Conservation (phyloP, 2,888 invertebrate species). For the Drosophila mercatorum region DNA sequence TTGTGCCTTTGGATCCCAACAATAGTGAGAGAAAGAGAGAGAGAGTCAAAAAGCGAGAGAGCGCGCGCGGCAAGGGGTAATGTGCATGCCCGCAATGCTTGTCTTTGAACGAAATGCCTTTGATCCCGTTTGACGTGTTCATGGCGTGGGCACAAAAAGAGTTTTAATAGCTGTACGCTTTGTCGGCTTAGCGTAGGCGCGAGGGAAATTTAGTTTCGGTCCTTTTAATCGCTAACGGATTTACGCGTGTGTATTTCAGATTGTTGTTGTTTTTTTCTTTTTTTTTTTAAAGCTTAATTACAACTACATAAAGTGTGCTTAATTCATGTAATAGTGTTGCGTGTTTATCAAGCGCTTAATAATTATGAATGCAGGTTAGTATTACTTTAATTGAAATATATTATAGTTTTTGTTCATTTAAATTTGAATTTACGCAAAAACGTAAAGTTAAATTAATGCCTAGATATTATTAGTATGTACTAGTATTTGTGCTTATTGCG, state of each 20-base stretch:
- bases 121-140: slow-evolving; percentile 8
- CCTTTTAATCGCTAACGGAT: not conserved
- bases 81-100: not conserved
- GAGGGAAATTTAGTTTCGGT: slow-evolving; percentile 4
- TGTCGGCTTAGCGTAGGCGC: slow-evolving; percentile 2
- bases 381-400: not conserved
- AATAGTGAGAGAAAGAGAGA: not conserved
- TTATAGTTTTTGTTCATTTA: not conserved
- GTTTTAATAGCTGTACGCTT: slow-evolving; percentile 1
- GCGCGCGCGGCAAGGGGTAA: not conserved
- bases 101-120: slow-evolving; percentile 9
- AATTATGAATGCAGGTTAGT: not conserved
- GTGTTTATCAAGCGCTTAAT: not conserved
- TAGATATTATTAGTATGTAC: not conserved
- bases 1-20: not conserved
- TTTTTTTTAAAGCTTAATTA: not conserved
- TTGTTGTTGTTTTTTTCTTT: not conserved
- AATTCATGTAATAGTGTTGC: not conserved
- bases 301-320: not conserved
- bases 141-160: slow-evolving; percentile 9
- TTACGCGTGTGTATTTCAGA: not conserved
- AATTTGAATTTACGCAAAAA: not conserved
- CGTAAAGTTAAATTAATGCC: too few relatives aligned
- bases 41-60: not conserved
- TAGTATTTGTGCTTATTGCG: too few relatives aligned